These are phyloP conservation scores for Drosophila setosimentum DNA, from an alignment of 2,888 invertebrate genomes.

Conservation along the genomic window DNA sequence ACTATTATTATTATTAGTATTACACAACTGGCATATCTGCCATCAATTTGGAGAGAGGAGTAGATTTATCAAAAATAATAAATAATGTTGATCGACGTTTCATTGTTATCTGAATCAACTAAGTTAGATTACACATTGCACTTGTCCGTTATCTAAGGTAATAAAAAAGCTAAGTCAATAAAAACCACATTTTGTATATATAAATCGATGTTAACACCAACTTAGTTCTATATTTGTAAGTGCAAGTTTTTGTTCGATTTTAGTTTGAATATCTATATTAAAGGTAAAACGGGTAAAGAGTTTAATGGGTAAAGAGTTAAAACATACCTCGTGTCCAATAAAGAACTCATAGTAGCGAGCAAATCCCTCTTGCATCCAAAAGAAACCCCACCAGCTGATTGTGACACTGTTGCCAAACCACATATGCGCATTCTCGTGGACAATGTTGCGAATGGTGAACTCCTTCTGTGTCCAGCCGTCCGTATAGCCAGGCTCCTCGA, in stretches of 20 bases:
- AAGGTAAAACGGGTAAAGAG: background rate
- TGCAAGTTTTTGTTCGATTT: background rate
- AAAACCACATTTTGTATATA: background rate
- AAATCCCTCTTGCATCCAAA: conserved; percentile 88
- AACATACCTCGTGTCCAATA: conserved; percentile 81
- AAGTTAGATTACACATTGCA: background rate
- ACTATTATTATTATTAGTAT: background rate
- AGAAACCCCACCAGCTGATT: conserved; percentile 86
- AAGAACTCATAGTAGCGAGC: conserved; percentile 90
- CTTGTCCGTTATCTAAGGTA: background rate
- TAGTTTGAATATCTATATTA: background rate
- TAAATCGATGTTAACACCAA: background rate
- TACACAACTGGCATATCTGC: background rate
- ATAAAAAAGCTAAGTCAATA: background rate
- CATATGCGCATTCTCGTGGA: conserved; percentile 87
- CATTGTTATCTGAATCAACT: background rate
- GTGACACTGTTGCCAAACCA: conserved; percentile 88
- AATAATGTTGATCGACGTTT: background rate
- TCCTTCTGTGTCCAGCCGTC: conserved; percentile 78
- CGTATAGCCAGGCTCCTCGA: conserved; percentile 66
- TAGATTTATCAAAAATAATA: background rate
- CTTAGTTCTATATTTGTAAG: background rate
- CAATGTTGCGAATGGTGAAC: conserved; percentile 87
- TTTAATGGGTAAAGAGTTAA: background rate
- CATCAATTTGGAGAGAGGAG: background rate